A percentile compares a stretch with the other conserved stretches of the same genome.
These are phyloP conservation scores for Cataglyphis rosenhaueri DNA, from an alignment of 2,888 invertebrate species.

Conservation along the genomic window DNA sequence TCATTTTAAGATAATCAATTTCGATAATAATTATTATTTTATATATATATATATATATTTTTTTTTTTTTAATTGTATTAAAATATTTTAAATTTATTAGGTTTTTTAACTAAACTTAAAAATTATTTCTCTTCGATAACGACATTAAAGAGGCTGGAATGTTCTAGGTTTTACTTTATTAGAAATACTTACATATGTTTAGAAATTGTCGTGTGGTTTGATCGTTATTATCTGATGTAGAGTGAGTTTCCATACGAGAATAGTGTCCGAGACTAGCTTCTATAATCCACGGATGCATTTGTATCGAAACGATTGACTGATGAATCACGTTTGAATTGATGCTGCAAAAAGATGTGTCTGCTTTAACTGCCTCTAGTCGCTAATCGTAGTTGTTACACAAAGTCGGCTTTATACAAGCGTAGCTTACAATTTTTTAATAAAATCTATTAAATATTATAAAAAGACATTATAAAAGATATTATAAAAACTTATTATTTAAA, in stretches of 20 bases:
- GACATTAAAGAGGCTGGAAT: background rate
- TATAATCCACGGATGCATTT: constrained; percentile 22
- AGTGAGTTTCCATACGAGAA: constrained; percentile 22
- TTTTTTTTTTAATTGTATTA: background rate
- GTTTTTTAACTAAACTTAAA: background rate
- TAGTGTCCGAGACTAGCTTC: constrained; percentile 33
- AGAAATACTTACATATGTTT: constrained; percentile 23
- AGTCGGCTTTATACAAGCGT: background rate
- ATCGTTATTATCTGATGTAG: constrained; percentile 19
- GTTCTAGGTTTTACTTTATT: background rate
- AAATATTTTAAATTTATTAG: background rate
- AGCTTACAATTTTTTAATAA: background rate
- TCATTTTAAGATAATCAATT: background rate
- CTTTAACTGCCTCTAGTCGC: background rate
- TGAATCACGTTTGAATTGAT: constrained; percentile 43
- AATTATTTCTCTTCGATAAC: background rate
- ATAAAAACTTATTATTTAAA: background rate
- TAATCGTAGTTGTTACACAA: constrained; percentile 1
- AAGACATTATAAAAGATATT: background rate
- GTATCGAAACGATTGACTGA: constrained; percentile 15
- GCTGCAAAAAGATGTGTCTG: background rate
- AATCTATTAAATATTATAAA: background rate
- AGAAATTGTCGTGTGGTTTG: background rate
- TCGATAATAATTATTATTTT: background rate
- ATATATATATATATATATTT: background rate